Percentiles rank a stretch among this genome's conserved stretches.
phyloP scores from a whole-genome alignment of 2,113 vertebrate species.

The Willisornis vidua region DNA sequence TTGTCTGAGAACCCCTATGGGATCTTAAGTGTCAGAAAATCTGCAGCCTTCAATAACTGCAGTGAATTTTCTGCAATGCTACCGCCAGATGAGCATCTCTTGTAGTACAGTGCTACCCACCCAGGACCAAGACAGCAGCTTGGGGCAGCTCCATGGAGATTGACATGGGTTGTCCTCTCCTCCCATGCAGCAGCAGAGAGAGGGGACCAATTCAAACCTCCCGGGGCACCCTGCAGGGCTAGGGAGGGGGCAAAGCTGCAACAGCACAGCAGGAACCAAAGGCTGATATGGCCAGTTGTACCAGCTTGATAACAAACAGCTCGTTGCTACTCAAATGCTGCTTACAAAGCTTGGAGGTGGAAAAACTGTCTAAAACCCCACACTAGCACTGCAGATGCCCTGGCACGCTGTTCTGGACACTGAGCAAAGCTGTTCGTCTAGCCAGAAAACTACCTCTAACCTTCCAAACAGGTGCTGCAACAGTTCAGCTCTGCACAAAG shows the following conservation, averaged over 20 bases:
- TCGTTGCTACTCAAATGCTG: rapidly evolving
- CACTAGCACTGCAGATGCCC: background rate
- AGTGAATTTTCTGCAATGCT: background rate
- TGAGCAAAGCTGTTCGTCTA: background rate
- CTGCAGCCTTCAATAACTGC: background rate
- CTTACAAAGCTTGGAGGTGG: background rate
- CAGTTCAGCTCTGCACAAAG: background rate
- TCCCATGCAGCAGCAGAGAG: rapidly evolving
- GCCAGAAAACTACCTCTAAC: background rate
- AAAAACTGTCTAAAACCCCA: rapidly evolving
- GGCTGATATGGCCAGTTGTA: rapidly evolving
- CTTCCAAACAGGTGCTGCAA: background rate
- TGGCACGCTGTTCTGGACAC: background rate
- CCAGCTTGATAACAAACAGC: background rate
- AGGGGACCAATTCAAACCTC: background rate
- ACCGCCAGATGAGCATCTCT: background rate
- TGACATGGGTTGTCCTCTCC: rapidly evolving
- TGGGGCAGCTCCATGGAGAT: rapidly evolving
- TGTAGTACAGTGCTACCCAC: background rate
- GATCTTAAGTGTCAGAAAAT: background rate
- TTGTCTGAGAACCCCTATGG: background rate
- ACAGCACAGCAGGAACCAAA: background rate
- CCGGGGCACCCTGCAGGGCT: background rate
- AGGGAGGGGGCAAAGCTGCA: background rate
- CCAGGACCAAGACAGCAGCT: rapidly evolving